A percentile compares a stretch with the other conserved stretches of the same genome.
Evolutionary conservation across 2,888 invertebrate species (phyloP).

Genomic region (Clanis bilineata): DNA sequence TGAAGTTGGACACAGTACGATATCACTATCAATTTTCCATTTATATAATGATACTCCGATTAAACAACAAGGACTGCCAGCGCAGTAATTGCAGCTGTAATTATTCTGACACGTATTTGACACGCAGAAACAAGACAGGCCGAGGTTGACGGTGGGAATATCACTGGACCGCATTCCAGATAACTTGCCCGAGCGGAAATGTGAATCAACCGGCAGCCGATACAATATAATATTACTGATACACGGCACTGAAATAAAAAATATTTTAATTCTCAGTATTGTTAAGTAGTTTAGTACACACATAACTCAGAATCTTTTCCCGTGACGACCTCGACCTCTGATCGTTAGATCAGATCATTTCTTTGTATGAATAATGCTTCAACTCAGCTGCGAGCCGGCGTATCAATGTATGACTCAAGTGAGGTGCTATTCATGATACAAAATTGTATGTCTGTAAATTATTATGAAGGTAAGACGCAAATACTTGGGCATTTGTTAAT

Average conservation of each 20-base stretch:
- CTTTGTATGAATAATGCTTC: conserved; percentile 57
- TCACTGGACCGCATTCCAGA: conserved; percentile 68
- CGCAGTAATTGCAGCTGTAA: neutral
- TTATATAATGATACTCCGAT: conserved; percentile 8
- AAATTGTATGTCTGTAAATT: neutral
- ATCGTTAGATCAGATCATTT: conserved; percentile 58
- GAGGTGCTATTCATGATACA: neutral
- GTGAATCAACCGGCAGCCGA: conserved; percentile 59
- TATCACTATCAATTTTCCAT: neutral
- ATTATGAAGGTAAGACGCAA: neutral
- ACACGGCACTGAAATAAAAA: conserved; percentile 26
- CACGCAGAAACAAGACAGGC: conserved; percentile 44
- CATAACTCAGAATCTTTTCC: conserved; percentile 70
- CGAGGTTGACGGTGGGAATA: conserved; percentile 55
- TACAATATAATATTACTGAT: conserved; percentile 44
- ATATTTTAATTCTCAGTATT: conserved; percentile 19
- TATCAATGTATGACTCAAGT: neutral
- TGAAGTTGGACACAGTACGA: neutral
- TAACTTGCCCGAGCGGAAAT: conserved; percentile 70
- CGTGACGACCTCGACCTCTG: conserved; percentile 70
- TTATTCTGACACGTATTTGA: conserved; percentile 33
- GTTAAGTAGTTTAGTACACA: conserved; percentile 14
- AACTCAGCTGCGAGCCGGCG: conserved; percentile 16
- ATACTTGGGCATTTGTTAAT: too few relatives aligned
- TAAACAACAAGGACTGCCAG: neutral